phyloP scores from a whole-genome alignment of 1,140 invertebrate genomes.

The Leptinotarsa texana region DNA sequence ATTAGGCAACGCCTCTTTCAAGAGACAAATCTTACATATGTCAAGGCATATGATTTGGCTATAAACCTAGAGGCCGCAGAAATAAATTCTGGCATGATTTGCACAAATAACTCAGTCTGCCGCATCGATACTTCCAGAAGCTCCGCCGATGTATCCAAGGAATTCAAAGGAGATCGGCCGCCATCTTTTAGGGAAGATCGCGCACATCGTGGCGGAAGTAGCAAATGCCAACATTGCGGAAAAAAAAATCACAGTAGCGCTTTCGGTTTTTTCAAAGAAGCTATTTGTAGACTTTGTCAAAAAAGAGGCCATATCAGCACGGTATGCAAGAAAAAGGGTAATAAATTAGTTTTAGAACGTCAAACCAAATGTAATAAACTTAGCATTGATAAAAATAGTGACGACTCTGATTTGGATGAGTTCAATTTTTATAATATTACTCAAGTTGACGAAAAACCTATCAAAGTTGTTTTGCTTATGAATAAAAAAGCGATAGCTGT shows the following conservation, averaged over 20 bases:
- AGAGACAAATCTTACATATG: no score
- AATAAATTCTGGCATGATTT: no score
- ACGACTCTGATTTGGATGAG: constrained; percentile 7
- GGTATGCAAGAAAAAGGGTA: constrained; percentile 7
- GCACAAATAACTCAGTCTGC: no score
- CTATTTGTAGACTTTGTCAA: constrained; percentile 10
- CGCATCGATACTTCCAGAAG: no score
- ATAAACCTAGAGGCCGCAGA: no score
- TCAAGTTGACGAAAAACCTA: not conserved
- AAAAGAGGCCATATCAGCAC: constrained; percentile 13
- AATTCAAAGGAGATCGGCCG: no score
- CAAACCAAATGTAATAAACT: not conserved
- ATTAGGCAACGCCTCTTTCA: no score
- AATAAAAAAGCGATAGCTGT: not conserved
- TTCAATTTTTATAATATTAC: constrained; percentile 3
- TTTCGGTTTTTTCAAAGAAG: constrained; percentile 10
- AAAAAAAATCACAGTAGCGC: constrained; percentile 15
- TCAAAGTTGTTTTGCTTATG: not conserved
- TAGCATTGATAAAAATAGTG: not conserved
- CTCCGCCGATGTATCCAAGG: no score
- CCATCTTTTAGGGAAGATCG: no score
- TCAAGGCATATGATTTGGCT: no score
- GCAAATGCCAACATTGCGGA: constrained; percentile 13
- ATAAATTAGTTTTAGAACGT: not conserved
- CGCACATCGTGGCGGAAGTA: no score